phyloP scores from a whole-genome alignment of 2,888 invertebrate genomes.

The Suillia variegata region DNA sequence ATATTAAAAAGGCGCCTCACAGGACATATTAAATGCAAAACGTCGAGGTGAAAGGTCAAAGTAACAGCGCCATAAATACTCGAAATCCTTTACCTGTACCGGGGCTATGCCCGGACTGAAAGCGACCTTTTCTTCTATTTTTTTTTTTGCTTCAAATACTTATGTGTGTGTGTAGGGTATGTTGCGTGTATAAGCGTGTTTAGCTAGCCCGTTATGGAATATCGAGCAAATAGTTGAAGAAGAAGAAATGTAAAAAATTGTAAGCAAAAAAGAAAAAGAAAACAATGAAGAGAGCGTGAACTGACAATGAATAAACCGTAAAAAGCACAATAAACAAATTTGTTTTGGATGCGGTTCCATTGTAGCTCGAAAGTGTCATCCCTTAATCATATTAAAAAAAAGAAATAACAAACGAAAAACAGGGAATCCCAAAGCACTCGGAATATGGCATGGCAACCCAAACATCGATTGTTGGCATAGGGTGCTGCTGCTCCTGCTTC shows the following conservation, averaged over 20 bases:
- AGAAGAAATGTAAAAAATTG: background rate
- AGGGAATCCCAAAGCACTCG: too few relatives aligned
- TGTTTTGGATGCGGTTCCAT: constrained; percentile 38
- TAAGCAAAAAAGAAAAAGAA: constrained; percentile 7
- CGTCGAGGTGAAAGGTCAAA: constrained; percentile 27
- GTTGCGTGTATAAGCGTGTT: too few relatives aligned
- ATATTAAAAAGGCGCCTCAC: constrained; percentile 6
- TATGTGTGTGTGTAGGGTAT: background rate
- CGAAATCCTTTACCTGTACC: constrained; percentile 21
- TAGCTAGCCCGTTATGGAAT: constrained; percentile 1
- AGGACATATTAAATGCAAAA: constrained; percentile 6
- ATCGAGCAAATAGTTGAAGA: too few relatives aligned
- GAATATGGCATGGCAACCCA: background rate
- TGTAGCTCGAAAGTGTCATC: constrained; percentile 33
- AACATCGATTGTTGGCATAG: background rate
- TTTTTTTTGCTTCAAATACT: background rate
- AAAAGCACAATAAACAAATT: constrained; percentile 45
- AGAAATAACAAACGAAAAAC: constrained; percentile 6
- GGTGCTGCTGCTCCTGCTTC: background rate
- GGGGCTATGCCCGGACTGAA: background rate
- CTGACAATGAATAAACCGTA: constrained; percentile 18
- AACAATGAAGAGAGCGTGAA: background rate
- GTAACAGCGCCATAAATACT: constrained; percentile 23
- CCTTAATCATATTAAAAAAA: constrained; percentile 37
- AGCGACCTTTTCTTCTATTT: background rate